A percentile compares a stretch with the other conserved stretches of the same genome.
Conservation (phyloP, 1,140 invertebrate genomes). For the Aphaenogaster rudis region DNA sequence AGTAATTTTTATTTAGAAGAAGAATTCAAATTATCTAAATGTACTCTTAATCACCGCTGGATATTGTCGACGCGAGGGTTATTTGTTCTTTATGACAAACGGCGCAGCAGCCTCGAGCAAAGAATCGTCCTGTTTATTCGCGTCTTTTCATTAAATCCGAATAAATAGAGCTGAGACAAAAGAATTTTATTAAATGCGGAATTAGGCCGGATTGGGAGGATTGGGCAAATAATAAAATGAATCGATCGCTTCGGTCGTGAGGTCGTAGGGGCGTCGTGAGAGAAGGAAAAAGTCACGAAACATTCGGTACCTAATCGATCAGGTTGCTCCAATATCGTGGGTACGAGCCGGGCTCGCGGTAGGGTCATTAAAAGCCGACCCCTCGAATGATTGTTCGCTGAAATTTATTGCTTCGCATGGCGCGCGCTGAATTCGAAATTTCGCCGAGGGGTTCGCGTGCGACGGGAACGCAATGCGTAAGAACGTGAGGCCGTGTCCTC, state of each 20-base stretch:
- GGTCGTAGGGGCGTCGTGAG: background rate
- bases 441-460: background rate
- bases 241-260: constrained; percentile 56
- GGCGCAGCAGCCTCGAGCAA: background rate
- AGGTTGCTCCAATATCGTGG: constrained; percentile 43
- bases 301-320: constrained; percentile 69
- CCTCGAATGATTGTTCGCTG: constrained; percentile 46
- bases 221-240: constrained; percentile 74
- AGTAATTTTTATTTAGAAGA: background rate
- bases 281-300: constrained; percentile 59
- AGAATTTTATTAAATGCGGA: constrained; percentile 49
- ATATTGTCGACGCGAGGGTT: background rate
- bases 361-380: constrained; percentile 57
- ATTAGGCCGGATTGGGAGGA: constrained; percentile 20
- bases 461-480: constrained; percentile 12
- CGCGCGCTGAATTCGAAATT: constrained; percentile 51
- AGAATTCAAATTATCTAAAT: background rate
- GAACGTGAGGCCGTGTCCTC: background rate
- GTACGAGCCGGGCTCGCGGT: background rate
- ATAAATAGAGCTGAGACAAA: constrained; percentile 65
- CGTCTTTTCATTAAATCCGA: constrained; percentile 72
- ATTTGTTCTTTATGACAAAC: background rate
- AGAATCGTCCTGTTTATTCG: constrained; percentile 24
- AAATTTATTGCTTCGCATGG: constrained; percentile 56
- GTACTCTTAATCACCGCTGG: constrained; percentile 6